Evolutionary conservation across 2,888 invertebrate species (phyloP), one percentile per base, ranked within the genome.

Genomic region (Platycheirus albimanus): DNA sequence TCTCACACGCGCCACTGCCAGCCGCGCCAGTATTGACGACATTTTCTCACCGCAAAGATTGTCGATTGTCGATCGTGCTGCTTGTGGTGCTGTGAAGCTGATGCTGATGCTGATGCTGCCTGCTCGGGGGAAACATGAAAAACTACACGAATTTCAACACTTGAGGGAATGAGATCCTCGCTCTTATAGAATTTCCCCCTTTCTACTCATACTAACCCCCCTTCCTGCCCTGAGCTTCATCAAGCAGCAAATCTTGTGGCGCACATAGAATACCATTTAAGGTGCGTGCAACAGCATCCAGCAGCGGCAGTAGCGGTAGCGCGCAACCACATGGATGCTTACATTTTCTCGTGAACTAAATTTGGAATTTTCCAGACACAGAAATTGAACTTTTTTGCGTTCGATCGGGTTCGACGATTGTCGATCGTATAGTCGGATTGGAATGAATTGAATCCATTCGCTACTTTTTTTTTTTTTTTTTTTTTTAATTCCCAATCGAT

Each of bases 81-180:
- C 81, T 49, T 69, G 78, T 64, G 78, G n/a, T n/a, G n/a, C n/a
- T n/a, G n/a, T n/a, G n/a, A n/a, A n/a, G n/a, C n/a, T n/a, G n/a
- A n/a, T n/a, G n/a, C n/a, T n/a, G n/a, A n/a, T n/a, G n/a, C n/a
- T n/a, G n/a, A n/a, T n/a, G n/a, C n/a, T n/a, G n/a, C n/a, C 72
- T 51, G 58, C 15, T 45, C 56, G 45, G 58, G 80, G 64, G 19
- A 41, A 78, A 83, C 83, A 83, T 74, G 83, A 52, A 78, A 83
- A 83, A 52, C 83, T 78, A 83, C 83, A 83, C 74, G 83, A 74
- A 78, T 83, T 83, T 83, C 83, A 83, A 83, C 83, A 83, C 83
- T 83, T 83, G 64, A 78, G 72, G 58, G 83, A 83, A 83, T 83
- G 78, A 38, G 69, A 71, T 81, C 71, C 70, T 69, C 72, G 47